Base-by-base conservation (phyloP, 1,140 invertebrate genomes). In the Anadara kagoshimensis region DNA sequence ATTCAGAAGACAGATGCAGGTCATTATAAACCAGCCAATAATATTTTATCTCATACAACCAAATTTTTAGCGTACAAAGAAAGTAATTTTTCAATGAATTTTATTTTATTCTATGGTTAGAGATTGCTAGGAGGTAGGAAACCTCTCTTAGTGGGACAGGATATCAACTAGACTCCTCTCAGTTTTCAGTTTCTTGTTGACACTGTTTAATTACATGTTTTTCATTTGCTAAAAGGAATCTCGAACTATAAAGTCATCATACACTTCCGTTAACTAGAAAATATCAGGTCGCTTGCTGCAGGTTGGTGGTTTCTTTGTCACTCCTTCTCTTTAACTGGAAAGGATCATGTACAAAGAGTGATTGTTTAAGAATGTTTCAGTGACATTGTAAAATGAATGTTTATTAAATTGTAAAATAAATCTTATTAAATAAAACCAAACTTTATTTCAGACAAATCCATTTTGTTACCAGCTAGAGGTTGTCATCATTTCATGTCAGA, bases 391-490 rank as follows among this genome's bases (percentile, higher is more conserved):
- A 8, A 14, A 7, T n/a, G 51, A n/a, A n/a, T n/a, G n/a, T n/a
- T 11, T 22, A n/a, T 54, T n/a, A n/a, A 10, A 11, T 11, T 22
- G 20, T 22, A 11, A n/a, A n/a, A 11, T 7, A 22, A n/a, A n/a
- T n/a, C n/a, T 18, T 54, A 11, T 54, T 1, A 54, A 11, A 54
- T 54, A 1, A 54, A 2, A 54, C 10, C 10, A 36, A 11, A 12
- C 16, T 18, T 63, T 22, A 7, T 63, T 29, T 62, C 22, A 51
- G 36, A 41, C 47, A 20, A 49, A 72, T 16, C 68, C 73, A 20
- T 49, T 74, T 22, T 69, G 72, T 69, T 65, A 81, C 22, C 79
- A 83, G 54, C 51, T 81, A 36, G 82, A 81, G 22, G 68, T 81
- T 10, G 59, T 76, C 7, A 20, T 81, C 1, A 16, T 81, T 22